Conservation (phyloP, 2,888 invertebrate species). For the Gymnosoma rotundatum region DNA sequence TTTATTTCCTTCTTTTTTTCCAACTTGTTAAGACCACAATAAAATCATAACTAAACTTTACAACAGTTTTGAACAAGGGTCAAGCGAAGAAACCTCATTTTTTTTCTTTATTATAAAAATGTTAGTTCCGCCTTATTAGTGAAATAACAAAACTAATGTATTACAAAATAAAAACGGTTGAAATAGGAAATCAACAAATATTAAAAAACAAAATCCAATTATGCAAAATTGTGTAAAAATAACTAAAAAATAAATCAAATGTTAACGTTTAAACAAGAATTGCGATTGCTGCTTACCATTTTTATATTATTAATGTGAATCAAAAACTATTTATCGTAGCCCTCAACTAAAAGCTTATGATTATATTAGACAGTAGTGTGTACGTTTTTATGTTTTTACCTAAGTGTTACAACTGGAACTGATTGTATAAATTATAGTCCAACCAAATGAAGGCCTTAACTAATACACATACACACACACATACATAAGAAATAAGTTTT, state of each 20-base stretch:
- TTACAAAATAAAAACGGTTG: conserved; percentile 37
- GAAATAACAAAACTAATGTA: conserved; percentile 39
- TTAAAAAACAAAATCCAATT: conserved; percentile 68
- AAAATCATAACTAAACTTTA: conserved; percentile 51
- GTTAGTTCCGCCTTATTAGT: conserved; percentile 39
- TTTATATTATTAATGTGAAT: conserved; percentile 37
- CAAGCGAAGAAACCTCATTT: conserved; percentile 69
- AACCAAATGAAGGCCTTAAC: conserved; percentile 54
- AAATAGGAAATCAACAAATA: conserved; percentile 2
- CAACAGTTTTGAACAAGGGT: conserved; percentile 58
- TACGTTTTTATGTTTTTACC: conserved; percentile 35
- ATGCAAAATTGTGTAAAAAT: conserved; percentile 57
- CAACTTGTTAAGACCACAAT: conserved; percentile 34
- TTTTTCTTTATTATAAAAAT: conserved; percentile 12
- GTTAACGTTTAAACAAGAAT: conserved; percentile 45
- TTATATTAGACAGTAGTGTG: conserved; percentile 35
- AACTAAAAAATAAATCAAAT: conserved; percentile 23
- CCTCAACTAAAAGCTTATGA: neutral
- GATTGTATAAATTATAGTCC: conserved; percentile 57
- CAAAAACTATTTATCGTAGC: conserved; percentile 11
- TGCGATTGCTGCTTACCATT: conserved; percentile 50
- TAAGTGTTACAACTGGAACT: conserved; percentile 70
- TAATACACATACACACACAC: neutral
- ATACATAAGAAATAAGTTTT: conserved; percentile 28
- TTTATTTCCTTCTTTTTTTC: conserved; percentile 1